Evolutionary conservation across 2,113 vertebrate species (phyloP).

Genomic region (Perca fluviatilis): DNA sequence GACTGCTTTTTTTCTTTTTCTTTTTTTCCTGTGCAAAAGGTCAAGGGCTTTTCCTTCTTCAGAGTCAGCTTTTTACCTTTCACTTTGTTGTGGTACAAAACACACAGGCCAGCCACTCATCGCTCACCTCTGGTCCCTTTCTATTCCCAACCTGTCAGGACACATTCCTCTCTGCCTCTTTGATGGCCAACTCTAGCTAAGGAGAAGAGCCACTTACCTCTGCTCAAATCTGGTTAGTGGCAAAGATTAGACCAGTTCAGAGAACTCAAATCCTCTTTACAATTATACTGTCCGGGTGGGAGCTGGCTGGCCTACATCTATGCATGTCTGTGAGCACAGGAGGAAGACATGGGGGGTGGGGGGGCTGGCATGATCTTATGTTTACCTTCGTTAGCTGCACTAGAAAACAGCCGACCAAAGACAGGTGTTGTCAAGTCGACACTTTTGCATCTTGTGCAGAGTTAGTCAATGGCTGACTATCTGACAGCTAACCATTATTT

Average conservation of each 20-base stretch:
- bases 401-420: constrained; percentile 15
- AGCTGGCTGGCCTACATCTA: constrained; percentile 64
- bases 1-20: neutral
- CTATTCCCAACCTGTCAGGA: constrained; percentile 78
- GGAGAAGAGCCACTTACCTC: constrained; percentile 76
- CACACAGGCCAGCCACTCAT: constrained; percentile 53
- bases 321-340: constrained; percentile 24
- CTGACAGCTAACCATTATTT: neutral
- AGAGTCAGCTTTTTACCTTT: constrained; percentile 56
- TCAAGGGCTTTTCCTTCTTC: constrained; percentile 44
- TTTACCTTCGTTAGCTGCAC: constrained; percentile 48
- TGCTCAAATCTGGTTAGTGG: constrained; percentile 80
- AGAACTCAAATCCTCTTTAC: constrained; percentile 78
- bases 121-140: constrained; percentile 66
- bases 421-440: constrained; percentile 4
- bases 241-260: constrained; percentile 76
- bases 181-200: constrained; percentile 60
- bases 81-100: constrained; percentile 61
- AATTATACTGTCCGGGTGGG: constrained; percentile 50
- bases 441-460: neutral
- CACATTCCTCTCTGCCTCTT: constrained; percentile 68
- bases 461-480: neutral
- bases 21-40: constrained; percentile 28
- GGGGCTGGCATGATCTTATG: neutral
- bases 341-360: constrained; percentile 7